Evolutionary conservation across 2,797 vertebrate species (phyloP).

Genomic region (Graptemys geographica): DNA sequence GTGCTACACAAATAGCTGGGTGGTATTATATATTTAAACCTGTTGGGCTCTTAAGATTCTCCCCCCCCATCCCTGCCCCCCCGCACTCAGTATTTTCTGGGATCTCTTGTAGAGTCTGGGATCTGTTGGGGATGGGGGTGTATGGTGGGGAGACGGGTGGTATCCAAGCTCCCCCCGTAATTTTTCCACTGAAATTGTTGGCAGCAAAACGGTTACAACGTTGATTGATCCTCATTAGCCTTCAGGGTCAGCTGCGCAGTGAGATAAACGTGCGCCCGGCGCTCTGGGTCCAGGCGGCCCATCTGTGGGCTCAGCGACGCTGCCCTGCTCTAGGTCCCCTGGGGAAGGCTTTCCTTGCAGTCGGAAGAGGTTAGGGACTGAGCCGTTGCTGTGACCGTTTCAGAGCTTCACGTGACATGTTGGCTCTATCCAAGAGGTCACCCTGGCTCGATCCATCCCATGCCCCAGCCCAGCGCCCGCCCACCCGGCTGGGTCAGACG

Average conservation of each 20-base stretch:
- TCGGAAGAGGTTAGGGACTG: neutral
- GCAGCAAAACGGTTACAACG: neutral
- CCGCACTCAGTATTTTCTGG: neutral
- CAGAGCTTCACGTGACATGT: neutral
- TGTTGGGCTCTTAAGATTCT: conserved; percentile 22
- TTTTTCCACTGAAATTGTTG: neutral
- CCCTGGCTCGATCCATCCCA: neutral
- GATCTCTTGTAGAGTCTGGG: conserved; percentile 12
- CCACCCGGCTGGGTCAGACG: neutral
- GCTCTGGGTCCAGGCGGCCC: neutral
- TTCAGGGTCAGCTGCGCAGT: neutral
- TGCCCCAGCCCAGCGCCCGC: neutral
- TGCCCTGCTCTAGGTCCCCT: neutral
- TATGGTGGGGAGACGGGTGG: neutral
- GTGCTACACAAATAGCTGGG: neutral
- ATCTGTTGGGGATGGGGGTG: neutral
- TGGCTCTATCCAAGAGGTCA: neutral
- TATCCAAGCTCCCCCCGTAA: neutral
- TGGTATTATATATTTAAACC: neutral
- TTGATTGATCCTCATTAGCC: neutral
- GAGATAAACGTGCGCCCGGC: no score
- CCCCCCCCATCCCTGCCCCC: neutral
- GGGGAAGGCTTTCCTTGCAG: no score
- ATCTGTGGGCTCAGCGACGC: neutral
- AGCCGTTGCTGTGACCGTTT: neutral